A percentile compares a stretch with the other conserved stretches of the same genome.
Evolutionary conservation across 2,797 vertebrate species (phyloP).

Genomic region (Pseudochirops cupreus): DNA sequence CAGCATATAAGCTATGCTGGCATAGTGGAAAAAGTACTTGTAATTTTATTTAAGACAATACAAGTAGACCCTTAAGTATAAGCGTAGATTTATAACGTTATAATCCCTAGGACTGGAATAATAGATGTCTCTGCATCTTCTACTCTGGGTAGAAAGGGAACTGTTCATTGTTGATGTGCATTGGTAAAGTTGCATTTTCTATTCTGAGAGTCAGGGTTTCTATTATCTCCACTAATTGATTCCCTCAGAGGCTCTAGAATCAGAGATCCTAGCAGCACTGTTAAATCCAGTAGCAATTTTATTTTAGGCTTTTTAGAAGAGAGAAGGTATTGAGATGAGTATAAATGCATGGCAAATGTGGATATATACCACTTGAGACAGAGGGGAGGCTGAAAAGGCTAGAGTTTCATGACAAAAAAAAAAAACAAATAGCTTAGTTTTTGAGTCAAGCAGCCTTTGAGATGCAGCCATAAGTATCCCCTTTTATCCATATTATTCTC

Average conservation of each 20-base stretch:
- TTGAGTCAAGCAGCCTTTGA: background rate
- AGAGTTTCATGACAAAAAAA: background rate
- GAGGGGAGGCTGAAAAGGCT: background rate
- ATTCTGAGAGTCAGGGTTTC: background rate
- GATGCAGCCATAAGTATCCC: background rate
- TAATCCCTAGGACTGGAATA: background rate
- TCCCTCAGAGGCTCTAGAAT: background rate
- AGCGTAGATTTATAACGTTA: background rate
- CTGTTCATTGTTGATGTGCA: background rate
- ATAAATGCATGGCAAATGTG: background rate
- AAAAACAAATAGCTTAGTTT: background rate
- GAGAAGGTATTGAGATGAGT: background rate
- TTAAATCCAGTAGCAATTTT: slow-evolving; percentile 1
- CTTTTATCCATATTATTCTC: background rate
- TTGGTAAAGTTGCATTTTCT: background rate
- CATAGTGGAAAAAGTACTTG: background rate
- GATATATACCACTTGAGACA: background rate
- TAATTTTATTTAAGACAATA: background rate
- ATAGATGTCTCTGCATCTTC: background rate
- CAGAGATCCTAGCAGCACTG: background rate
- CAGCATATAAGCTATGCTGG: background rate
- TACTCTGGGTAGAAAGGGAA: background rate
- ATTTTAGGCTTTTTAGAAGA: background rate
- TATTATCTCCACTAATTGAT: slow-evolving; percentile 6
- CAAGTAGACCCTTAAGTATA: background rate